Evolutionary conservation across 2,797 vertebrate species (phyloP), one percentile per base, ranked within the genome.

Genomic region (Silurus lanzhouensis): DNA sequence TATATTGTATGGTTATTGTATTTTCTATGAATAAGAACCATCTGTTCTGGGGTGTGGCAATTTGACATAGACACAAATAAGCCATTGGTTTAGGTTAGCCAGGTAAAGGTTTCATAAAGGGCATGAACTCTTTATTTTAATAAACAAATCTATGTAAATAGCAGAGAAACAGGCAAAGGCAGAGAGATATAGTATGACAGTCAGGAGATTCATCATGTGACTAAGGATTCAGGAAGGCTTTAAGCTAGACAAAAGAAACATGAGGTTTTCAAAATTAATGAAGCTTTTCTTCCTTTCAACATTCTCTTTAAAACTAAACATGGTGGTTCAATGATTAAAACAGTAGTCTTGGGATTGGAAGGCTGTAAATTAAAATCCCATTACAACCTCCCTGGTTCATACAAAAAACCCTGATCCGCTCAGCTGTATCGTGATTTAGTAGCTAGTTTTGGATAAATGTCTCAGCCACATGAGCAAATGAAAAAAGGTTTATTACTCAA

Each of bases 131-230:
- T 60, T 79, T 0, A 64, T 44, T 79, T 79, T 63, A 79, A 79
- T 64, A 80, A n/a, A 1, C 38, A 80, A 80, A 66, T 64, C 9
- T 66, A 80, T 80, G 78, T 48, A 80, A 80, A 80, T 80, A n/a
- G 25, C 6, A 80, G 44, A 66, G 61, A 66, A 64, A 63, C 19
- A 78, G 19, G 7, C 58, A 78, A 2, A 19, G 44, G 20, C 57
- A 78, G 74, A 76, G 6, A 27, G 19, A 61, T 12, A 48, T 80
- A 5, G 1, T 64, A 25, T 19, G 58, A 19, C 57, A n/a, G 13
- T 44, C 20, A 46, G 13, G 19, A 60, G 19, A 31, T 20, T 38
- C 25, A 48, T n/a, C 44, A 38, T 77, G 75, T 38, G 20, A 52
- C 57, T 20, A 10, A 20, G 19, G 27, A 38, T 77, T 77, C 57